These are phyloP conservation scores for Andricus quercusramuli DNA, from an alignment of 2,888 invertebrate genomes.

Conservation along the genomic window DNA sequence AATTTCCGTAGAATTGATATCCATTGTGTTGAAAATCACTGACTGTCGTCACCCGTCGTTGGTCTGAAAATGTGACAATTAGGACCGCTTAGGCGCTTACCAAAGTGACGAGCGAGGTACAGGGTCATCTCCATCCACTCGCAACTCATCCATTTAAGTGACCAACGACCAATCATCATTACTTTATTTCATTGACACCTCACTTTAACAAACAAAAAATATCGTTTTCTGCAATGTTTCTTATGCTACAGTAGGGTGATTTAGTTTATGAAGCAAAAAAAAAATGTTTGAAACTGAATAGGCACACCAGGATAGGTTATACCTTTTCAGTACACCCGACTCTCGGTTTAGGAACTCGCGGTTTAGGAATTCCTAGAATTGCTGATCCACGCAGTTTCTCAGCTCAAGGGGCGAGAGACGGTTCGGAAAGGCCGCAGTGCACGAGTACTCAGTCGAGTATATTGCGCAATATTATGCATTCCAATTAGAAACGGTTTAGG, in stretches of 20 bases:
- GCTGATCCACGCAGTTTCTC: no score
- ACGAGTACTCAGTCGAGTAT: no score
- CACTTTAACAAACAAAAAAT: not conserved
- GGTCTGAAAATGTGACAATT: conserved; percentile 4
- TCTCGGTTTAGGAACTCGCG: no score
- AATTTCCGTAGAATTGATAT: not conserved
- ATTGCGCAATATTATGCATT: no score
- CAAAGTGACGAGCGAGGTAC: conserved; percentile 14
- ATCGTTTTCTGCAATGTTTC: not conserved
- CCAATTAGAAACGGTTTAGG: no score
- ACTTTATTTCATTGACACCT: not conserved
- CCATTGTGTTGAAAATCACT: conserved; percentile 4
- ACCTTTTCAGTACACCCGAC: no score
- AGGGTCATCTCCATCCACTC: conserved; percentile 16
- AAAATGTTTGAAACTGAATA: no score
- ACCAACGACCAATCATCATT: conserved; percentile 8
- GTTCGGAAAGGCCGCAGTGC: no score
- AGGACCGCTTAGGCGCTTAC: not conserved
- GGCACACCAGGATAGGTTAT: no score
- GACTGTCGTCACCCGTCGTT: not conserved
- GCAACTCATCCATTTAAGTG: conserved; percentile 3
- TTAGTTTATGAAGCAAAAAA: no score
- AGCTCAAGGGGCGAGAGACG: no score
- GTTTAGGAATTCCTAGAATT: no score
- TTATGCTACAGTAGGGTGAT: not conserved